Percentiles rank a stretch among this genome's conserved stretches.
Evolutionary conservation across 2,888 invertebrate genomes (phyloP).

Genomic region (Stenichneumon culpator): DNA sequence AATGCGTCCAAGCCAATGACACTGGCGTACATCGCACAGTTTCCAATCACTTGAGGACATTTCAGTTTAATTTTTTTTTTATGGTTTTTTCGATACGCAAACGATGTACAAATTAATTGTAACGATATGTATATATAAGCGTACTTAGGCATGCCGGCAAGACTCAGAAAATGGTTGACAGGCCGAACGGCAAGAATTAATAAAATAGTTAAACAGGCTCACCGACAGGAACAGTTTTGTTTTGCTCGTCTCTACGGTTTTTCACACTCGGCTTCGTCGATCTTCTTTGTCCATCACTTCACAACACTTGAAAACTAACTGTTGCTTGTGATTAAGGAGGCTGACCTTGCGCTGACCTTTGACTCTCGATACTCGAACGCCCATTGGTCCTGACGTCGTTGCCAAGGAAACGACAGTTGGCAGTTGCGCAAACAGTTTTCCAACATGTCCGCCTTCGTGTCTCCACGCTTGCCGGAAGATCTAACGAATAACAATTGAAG

Average conservation of each 20-base stretch:
- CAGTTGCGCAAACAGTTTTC: background rate
- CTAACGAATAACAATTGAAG: background rate
- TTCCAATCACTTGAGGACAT: no score
- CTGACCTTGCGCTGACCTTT: background rate
- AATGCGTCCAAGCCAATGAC: no score
- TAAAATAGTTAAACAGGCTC: no score
- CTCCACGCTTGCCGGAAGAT: background rate
- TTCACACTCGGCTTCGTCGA: background rate
- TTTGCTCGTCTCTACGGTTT: background rate
- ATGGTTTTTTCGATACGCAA: no score
- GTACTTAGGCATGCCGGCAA: background rate
- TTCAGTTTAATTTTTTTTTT: no score
- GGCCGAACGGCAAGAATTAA: background rate
- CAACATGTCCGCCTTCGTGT: conserved; percentile 13
- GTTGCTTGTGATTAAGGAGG: background rate
- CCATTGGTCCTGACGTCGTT: background rate
- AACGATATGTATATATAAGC: background rate
- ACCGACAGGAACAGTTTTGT: background rate
- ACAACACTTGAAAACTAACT: background rate
- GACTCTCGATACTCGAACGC: background rate
- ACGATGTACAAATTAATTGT: no score
- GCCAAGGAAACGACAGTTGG: background rate
- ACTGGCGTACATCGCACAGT: no score
- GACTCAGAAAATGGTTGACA: background rate
- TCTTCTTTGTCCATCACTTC: background rate